These are phyloP conservation scores for roundworm (Caenorhabditis elegans) DNA, from an alignment of 1,140 invertebrate genomes.

Conservation along the genomic window DNA sequence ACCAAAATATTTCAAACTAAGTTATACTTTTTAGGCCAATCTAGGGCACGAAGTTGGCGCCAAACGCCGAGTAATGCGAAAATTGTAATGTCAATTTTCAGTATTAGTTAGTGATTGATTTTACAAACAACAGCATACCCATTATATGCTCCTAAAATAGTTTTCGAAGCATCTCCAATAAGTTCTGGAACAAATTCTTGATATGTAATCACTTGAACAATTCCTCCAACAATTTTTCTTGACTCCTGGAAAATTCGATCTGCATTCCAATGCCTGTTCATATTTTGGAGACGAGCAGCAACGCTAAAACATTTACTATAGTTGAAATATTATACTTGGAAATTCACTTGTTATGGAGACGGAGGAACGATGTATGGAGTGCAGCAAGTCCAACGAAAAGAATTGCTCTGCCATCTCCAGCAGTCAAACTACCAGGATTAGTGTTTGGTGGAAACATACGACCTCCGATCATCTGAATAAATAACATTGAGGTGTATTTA, in stretches of 20 bases:
- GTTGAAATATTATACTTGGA: not conserved
- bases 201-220: slow-evolving; percentile 74
- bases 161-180: slow-evolving; percentile 70
- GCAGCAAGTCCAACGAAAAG: slow-evolving; percentile 52
- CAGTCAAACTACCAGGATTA: slow-evolving; percentile 32
- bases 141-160: not conserved
- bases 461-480: slow-evolving; percentile 35
- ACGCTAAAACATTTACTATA: slow-evolving; percentile 26
- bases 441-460: slow-evolving; percentile 49
- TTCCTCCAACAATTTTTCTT: slow-evolving; percentile 79
- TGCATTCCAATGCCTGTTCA: slow-evolving; percentile 44
- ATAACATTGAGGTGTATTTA: not conserved
- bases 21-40: too few relatives aligned
- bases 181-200: slow-evolving; percentile 79
- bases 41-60: too few relatives aligned
- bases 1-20: too few relatives aligned
- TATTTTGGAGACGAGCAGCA: slow-evolving; percentile 44
- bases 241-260: slow-evolving; percentile 71
- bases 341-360: slow-evolving; percentile 47
- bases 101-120: too few relatives aligned
- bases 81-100: too few relatives aligned
- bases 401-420: slow-evolving; percentile 48
- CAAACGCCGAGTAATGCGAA: too few relatives aligned
- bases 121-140: not conserved
- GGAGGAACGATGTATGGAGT: slow-evolving; percentile 47